Evolutionary conservation across 2,888 invertebrate species (phyloP).

Genomic region (Meta bourneti): DNA sequence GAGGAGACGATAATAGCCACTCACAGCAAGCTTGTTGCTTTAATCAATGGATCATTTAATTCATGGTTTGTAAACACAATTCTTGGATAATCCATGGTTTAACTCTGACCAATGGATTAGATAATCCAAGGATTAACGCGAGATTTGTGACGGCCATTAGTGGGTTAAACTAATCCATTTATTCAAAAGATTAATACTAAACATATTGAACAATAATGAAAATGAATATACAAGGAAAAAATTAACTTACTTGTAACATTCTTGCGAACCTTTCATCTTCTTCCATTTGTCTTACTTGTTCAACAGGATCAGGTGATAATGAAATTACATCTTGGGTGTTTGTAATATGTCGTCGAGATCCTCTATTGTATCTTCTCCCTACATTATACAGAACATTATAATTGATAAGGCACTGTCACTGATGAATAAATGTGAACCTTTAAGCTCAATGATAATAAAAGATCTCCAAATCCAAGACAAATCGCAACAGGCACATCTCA

Average conservation of each 20-base stretch:
- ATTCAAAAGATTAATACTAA: too few species aligned
- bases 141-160: too few species aligned
- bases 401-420: not conserved
- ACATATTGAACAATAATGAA: not conserved
- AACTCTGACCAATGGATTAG: too few species aligned
- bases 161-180: too few species aligned
- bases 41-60: too few species aligned
- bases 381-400: not conserved
- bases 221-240: not conserved
- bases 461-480: not conserved
- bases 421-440: not conserved
- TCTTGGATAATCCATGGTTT: too few species aligned
- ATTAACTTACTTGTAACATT: conserved; percentile 60
- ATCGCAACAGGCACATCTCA: too few species aligned
- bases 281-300: conserved; percentile 74
- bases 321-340: conserved; percentile 37
- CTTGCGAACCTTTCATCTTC: conserved; percentile 74
- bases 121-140: too few species aligned
- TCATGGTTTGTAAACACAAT: too few species aligned
- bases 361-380: conserved; percentile 41
- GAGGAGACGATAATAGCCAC: too few species aligned
- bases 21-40: too few species aligned
- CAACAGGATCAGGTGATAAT: conserved; percentile 75
- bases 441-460: not conserved
- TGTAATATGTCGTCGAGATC: conserved; percentile 27